Evolutionary conservation across 1,140 invertebrate species (phyloP).

Genomic region (Cyclina sinensis): DNA sequence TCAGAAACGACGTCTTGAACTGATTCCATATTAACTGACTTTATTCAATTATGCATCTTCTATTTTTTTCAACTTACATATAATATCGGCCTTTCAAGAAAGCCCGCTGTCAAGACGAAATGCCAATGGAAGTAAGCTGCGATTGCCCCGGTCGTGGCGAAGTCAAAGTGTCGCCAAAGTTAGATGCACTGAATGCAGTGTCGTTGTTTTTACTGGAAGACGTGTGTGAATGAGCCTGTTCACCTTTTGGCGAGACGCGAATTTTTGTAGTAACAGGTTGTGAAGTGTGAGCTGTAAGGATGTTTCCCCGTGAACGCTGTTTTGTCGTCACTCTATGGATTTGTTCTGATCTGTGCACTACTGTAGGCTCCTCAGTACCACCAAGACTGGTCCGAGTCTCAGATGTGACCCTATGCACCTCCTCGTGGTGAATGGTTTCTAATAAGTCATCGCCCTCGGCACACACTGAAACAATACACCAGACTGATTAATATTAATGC

Average conservation of each 20-base stretch:
- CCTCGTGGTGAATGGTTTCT: constrained; percentile 26
- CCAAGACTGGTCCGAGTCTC: not conserved
- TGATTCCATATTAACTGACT: too few species aligned
- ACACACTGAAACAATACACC: constrained; percentile 8
- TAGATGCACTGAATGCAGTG: not conserved
- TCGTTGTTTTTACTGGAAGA: not conserved
- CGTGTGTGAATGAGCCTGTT: not conserved
- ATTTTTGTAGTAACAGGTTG: constrained; percentile 27
- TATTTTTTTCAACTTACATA: too few species aligned
- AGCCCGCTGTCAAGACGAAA: not conserved
- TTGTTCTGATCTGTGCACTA: constrained; percentile 2
- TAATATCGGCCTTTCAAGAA: too few species aligned
- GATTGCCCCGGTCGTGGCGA: not conserved
- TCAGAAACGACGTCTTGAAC: too few species aligned
- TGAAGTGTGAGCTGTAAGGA: not conserved
- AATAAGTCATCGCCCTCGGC: constrained; percentile 15
- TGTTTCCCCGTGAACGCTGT: not conserved
- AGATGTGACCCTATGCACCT: constrained; percentile 7
- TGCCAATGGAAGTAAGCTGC: constrained; percentile 2
- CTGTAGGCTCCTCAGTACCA: not conserved
- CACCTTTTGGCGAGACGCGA: not conserved
- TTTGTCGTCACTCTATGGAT: not conserved
- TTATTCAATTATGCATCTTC: too few species aligned
- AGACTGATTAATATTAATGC: too few species aligned
- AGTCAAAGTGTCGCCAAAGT: not conserved